Evolutionary conservation across 2,888 invertebrate species (phyloP), one percentile per base, ranked within the genome.

Genomic region (Cactoblastis cactorum): DNA sequence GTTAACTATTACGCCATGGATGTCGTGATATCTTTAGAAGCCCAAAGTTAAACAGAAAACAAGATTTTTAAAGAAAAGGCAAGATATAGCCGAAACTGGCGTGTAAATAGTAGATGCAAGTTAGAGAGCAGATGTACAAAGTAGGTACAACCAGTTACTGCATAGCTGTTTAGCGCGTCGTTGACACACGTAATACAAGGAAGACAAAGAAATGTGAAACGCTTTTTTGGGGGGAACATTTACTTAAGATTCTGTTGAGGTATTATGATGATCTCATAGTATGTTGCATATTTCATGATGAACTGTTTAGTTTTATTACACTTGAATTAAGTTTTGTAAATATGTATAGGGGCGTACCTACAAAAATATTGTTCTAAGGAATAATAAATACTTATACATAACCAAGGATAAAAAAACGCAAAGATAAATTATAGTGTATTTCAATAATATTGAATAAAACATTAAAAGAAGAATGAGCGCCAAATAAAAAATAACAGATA

Each of bases 171-270:
- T 41, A 53, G 54, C 61, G 57, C 54, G 43, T 50, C 54, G 43
- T 50, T 51, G 56, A 67, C 66, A 74, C 73, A 72, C 71, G 69
- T 77, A 73, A 72, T 59, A 52, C 62, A 56, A 37, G 37, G 15
- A 37, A 37, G 57, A 55, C 57, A 54, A 59, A 58, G 55, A 43
- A 43, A 43, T 43, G 28, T 43, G 39, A 43, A 43, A 43, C n/a
- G 41, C 22, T 28, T 28, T 28, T 28, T 28, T n/a, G n/a, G n/a
- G n/a, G n/a, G n/a, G n/a, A n/a, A n/a, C n/a, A n/a, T 28, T 17
- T 0, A 8, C 6, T 1, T 14, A 41, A 14, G 22, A 8, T 43
- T 15, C 8, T n/a, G 11, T 43, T 17, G 9, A 11, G n/a, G 5
- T 39, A 22, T 22, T 22, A 22, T 1, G 39, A 39, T 39, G 22